A percentile compares a stretch with the other conserved stretches of the same genome.
These are phyloP conservation scores for Perca schrenkii DNA, from an alignment of 2,113 vertebrate species.

Conservation along the genomic window DNA sequence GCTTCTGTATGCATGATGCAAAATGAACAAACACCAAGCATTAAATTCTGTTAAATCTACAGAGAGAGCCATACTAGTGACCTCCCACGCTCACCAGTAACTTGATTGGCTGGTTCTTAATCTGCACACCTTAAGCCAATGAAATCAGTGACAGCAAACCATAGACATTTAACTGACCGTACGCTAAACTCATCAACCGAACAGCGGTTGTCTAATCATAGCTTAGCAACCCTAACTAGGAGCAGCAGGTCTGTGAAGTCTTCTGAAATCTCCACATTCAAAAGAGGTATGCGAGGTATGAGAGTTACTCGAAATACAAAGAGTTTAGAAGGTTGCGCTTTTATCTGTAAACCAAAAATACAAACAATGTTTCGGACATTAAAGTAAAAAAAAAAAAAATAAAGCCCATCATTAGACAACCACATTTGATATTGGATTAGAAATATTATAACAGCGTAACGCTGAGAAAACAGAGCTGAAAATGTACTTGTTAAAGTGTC, in stretches of 20 bases:
- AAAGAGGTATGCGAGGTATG: neutral
- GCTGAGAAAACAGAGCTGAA: too few relatives aligned
- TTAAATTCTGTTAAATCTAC: constrained; percentile 9
- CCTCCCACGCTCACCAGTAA: constrained; percentile 1
- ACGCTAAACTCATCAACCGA: neutral
- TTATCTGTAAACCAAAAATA: constrained; percentile 3
- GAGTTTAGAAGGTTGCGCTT: neutral
- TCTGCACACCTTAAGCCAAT: neutral
- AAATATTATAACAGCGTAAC: too few relatives aligned
- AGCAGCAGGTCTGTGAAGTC: neutral
- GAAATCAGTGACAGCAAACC: neutral
- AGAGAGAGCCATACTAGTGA: constrained; percentile 18
- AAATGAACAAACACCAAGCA: neutral
- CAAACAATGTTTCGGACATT: neutral
- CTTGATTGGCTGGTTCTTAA: constrained; percentile 19
- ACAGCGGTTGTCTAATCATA: neutral
- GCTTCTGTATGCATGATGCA: neutral
- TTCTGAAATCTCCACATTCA: neutral
- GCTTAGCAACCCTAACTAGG: neutral
- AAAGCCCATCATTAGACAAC: neutral
- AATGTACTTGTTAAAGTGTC: too few relatives aligned
- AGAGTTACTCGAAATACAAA: neutral
- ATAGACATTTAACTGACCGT: neutral
- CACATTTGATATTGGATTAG: neutral
- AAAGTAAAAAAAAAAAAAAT: too few relatives aligned